Evolutionary conservation across 2,113 vertebrate genomes (phyloP).

Genomic region (Mobula hypostoma): DNA sequence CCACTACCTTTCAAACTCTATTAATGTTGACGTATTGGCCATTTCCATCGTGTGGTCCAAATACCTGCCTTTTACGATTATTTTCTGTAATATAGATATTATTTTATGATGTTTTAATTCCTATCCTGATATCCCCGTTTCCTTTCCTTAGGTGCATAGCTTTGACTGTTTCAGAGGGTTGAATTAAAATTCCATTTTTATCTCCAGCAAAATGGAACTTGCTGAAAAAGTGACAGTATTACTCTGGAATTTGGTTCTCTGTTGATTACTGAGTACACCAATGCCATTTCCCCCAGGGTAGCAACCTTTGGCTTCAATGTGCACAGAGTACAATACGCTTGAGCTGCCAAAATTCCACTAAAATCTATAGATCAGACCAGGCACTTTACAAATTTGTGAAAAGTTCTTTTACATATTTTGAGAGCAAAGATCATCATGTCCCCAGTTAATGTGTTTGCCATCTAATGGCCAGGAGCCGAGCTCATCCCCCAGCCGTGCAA

Average conservation of each 20-base stretch:
- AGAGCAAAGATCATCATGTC: not conserved
- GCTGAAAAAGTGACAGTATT: not conserved
- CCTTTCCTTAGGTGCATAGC: not conserved
- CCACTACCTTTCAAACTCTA: not conserved
- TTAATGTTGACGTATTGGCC: not conserved
- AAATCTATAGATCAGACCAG: not conserved
- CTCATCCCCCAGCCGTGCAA: not conserved
- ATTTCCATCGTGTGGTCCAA: too few species aligned
- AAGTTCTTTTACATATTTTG: not conserved
- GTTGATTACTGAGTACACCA: not conserved
- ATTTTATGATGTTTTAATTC: not conserved
- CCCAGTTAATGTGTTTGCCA: not conserved
- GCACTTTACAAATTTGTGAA: not conserved
- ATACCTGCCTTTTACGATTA: not conserved
- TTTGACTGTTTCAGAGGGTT: not conserved
- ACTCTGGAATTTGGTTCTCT: not conserved
- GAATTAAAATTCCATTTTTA: not conserved
- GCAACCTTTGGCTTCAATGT: not conserved
- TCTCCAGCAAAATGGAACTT: not conserved
- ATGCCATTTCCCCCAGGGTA: not conserved
- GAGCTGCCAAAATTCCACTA: not conserved
- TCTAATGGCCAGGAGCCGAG: not conserved
- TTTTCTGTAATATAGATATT: not conserved
- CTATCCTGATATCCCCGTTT: not conserved
- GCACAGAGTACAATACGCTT: not conserved